Conservation (phyloP, 2,113 vertebrate genomes). For the Ammodytes dubius region DNA sequence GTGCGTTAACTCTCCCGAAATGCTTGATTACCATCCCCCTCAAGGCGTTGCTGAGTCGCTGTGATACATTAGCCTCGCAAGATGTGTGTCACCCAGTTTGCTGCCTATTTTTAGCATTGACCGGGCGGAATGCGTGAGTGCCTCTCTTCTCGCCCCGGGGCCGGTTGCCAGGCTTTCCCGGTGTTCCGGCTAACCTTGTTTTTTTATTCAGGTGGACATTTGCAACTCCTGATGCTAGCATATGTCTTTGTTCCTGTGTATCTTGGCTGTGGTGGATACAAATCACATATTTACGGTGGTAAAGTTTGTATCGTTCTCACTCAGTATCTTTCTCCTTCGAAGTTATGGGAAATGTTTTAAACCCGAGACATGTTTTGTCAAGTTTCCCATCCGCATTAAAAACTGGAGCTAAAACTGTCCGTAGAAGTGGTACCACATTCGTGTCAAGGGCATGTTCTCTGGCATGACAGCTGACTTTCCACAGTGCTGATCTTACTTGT, state of each 20-base stretch:
- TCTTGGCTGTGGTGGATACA: background rate
- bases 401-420: background rate
- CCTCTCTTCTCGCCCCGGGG: slow-evolving; percentile 50
- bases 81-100: slow-evolving; percentile 80
- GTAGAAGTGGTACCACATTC: background rate
- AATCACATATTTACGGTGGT: background rate
- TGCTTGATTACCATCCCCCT: background rate
- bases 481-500: background rate
- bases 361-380: background rate
- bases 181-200: slow-evolving; percentile 6
- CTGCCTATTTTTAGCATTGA: slow-evolving; percentile 82
- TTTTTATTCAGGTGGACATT: slow-evolving; percentile 17
- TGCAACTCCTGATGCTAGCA: slow-evolving; percentile 8
- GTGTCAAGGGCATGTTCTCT: background rate
- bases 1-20: background rate
- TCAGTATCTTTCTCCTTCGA: background rate
- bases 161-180: slow-evolving; percentile 31
- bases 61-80: slow-evolving; percentile 71
- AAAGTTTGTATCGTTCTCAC: background rate
- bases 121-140: slow-evolving; percentile 70
- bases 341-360: background rate
- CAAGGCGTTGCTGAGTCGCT: slow-evolving; percentile 54
- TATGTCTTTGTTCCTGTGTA: slow-evolving; percentile 1
- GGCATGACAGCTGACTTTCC: background rate
- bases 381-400: background rate